Conservation (phyloP, 2,888 invertebrate genomes). For the Dasysyrphus tricinctus region DNA sequence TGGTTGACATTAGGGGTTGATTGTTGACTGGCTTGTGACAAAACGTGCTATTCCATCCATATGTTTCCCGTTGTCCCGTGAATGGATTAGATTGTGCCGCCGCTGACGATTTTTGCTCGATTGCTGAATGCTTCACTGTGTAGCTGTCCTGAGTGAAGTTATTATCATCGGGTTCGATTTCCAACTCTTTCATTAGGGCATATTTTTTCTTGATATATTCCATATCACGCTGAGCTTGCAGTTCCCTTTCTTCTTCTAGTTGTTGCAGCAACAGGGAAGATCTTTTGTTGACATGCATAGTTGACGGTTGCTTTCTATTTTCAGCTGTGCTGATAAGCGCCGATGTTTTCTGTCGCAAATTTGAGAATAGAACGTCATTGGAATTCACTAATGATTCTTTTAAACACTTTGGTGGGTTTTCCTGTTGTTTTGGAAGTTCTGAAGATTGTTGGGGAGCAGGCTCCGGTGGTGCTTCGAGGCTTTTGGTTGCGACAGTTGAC, state of each 20-base stretch:
- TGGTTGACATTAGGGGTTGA: slow-evolving; percentile 1
- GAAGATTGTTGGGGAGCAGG: too few relatives aligned
- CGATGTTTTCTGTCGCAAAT: too few relatives aligned
- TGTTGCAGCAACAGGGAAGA: not conserved
- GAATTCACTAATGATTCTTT: too few relatives aligned
- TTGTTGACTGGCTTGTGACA: not conserved
- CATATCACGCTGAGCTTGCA: not conserved
- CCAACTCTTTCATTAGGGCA: not conserved
- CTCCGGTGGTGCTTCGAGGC: too few relatives aligned
- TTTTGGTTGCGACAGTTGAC: not conserved
- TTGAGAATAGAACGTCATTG: too few relatives aligned
- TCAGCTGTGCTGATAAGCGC: too few relatives aligned
- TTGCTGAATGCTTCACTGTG: not conserved
- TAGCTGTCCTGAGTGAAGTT: not conserved
- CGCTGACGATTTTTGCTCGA: not conserved
- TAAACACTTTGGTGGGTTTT: too few relatives aligned
- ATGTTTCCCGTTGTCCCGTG: not conserved
- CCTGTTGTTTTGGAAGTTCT: too few relatives aligned
- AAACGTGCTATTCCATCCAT: not conserved
- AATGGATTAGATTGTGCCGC: too few relatives aligned
- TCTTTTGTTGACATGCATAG: not conserved
- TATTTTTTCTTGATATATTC: slow-evolving; percentile 12
- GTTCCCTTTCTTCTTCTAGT: not conserved
- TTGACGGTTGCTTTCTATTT: not conserved
- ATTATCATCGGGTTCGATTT: not conserved